A percentile compares a stretch with the other conserved stretches of the same genome.
Conservation (phyloP, 1,140 invertebrate genomes). For the Nasonia giraulti region DNA sequence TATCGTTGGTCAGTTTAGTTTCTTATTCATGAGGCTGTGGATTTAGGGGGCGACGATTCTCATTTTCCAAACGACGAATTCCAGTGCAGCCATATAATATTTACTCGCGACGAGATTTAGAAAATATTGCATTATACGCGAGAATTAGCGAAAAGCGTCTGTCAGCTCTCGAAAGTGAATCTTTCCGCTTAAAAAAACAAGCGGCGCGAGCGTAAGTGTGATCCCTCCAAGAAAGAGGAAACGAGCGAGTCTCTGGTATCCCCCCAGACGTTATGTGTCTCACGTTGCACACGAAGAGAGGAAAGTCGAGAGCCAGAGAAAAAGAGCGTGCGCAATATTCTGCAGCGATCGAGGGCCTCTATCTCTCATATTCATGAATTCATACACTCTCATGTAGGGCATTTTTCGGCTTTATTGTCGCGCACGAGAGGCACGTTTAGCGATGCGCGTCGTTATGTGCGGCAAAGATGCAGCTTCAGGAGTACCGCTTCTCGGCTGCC, state of each 20-base stretch:
- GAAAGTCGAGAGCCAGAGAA: neutral
- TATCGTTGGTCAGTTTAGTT: neutral
- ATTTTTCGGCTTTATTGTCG: neutral
- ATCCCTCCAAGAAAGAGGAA: constrained; percentile 14
- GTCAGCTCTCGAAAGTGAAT: neutral
- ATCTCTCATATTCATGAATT: neutral
- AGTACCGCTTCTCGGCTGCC: too few relatives aligned
- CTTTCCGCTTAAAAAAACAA: neutral
- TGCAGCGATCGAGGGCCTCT: too few relatives aligned
- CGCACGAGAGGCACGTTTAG: too few relatives aligned
- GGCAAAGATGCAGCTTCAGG: too few relatives aligned
- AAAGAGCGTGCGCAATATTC: neutral
- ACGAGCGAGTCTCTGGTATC: neutral
- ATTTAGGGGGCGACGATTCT: neutral
- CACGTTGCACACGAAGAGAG: neutral
- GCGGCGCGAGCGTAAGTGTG: neutral
- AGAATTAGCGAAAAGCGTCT: neutral
- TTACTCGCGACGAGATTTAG: too few relatives aligned
- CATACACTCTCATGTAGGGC: too few relatives aligned
- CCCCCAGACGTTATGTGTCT: neutral
- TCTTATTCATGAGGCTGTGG: neutral
- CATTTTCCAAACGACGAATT: neutral
- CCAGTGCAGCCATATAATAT: neutral
- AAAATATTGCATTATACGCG: neutral
- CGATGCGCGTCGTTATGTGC: too few relatives aligned